Evolutionary conservation across 2,113 vertebrate genomes (phyloP).

Genomic region (Cebidichthys violaceus): DNA sequence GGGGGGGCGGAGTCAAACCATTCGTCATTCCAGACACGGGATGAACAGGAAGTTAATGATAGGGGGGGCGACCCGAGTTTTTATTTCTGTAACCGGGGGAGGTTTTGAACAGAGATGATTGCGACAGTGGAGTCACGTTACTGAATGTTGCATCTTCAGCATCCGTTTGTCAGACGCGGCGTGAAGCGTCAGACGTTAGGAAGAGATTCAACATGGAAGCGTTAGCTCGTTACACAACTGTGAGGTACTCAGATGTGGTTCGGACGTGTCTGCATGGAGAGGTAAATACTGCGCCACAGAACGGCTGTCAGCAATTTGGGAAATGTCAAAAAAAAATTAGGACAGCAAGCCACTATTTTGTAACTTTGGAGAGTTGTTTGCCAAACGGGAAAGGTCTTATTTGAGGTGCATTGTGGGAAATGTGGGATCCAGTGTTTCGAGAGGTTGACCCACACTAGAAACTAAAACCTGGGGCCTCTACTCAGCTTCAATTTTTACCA

Average conservation of each 20-base stretch:
- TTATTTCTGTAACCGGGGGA: not conserved
- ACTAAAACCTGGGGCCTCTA: not conserved
- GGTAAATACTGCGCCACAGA: not conserved
- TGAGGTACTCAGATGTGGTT: not conserved
- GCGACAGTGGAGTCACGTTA: not conserved
- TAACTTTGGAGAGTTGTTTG: not conserved
- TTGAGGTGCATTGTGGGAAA: not conserved
- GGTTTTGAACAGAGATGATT: slow-evolving; percentile 4
- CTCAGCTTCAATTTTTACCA: not conserved
- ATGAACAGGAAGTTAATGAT: not conserved
- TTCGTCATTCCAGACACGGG: not conserved
- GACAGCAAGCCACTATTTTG: not conserved
- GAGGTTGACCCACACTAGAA: not conserved
- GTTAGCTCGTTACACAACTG: not conserved
- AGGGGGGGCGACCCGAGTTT: not conserved
- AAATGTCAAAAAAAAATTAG: too few relatives aligned
- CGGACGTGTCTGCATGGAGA: not conserved
- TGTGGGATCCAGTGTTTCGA: not conserved
- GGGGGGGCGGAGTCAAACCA: not conserved
- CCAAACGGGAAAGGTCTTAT: not conserved
- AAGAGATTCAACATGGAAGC: not conserved
- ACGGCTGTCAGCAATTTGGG: too few relatives aligned
- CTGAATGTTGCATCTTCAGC: not conserved
- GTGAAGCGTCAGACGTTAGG: not conserved
- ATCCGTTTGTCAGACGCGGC: slow-evolving; percentile 11